Evolutionary conservation across 2,888 invertebrate species (phyloP).

Genomic region (Meteorus colon): DNA sequence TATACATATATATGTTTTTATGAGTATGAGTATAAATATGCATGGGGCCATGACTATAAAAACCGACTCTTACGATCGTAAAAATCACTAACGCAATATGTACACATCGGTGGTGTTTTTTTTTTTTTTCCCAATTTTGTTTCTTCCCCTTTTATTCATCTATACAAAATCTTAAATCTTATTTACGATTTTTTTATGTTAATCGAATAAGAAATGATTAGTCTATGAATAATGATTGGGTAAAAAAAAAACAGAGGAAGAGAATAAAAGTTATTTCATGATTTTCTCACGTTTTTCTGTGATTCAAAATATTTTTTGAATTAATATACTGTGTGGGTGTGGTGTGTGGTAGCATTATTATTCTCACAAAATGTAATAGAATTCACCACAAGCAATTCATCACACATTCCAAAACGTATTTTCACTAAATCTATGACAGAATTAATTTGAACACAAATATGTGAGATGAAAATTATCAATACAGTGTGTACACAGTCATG

Average conservation of each 20-base stretch:
- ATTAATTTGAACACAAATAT: neutral
- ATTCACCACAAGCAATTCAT: neutral
- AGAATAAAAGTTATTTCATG: neutral
- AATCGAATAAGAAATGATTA: neutral
- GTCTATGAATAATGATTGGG: neutral
- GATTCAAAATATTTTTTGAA: neutral
- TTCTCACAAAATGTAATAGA: neutral
- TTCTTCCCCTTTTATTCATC: neutral
- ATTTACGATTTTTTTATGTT: conserved; percentile 4
- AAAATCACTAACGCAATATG: neutral
- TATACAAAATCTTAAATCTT: neutral
- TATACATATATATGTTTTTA: neutral
- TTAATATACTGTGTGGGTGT: neutral
- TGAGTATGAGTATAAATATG: neutral
- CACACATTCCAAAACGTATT: neutral
- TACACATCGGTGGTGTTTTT: neutral
- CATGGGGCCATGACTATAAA: neutral
- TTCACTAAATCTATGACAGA: neutral
- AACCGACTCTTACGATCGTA: neutral
- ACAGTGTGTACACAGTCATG: too few relatives aligned
- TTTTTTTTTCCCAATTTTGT: neutral
- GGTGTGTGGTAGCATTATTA: neutral
- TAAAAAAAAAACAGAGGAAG: neutral
- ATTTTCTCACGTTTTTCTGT: conserved; percentile 15
- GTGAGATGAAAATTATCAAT: too few relatives aligned